Evolutionary conservation across 2,888 invertebrate genomes (phyloP).

Genomic region (Pecten maximus): DNA sequence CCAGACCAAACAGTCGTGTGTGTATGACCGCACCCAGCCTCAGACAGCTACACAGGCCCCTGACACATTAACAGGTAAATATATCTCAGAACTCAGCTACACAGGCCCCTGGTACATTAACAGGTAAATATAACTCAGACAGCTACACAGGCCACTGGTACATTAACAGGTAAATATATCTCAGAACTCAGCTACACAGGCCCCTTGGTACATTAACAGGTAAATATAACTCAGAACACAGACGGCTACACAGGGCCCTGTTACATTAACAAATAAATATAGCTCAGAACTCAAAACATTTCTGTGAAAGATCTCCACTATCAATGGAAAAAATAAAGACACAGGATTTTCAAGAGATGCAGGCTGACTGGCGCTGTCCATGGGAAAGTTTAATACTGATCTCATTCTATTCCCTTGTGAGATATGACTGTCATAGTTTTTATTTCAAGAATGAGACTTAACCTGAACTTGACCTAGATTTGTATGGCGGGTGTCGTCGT

Average conservation of each 20-base stretch:
- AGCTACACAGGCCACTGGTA: not conserved
- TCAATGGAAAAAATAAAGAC: too few species aligned
- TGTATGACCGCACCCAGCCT: slow-evolving; percentile 36
- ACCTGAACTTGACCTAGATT: too few species aligned
- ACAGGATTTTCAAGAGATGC: too few species aligned
- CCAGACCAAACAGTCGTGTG: slow-evolving; percentile 59
- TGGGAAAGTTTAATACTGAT: too few species aligned
- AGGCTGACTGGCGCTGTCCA: too few species aligned
- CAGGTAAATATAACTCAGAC: not conserved
- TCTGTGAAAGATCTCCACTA: too few species aligned
- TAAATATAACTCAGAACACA: not conserved
- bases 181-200: not conserved
- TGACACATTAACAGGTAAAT: not conserved
- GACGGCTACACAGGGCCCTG: not conserved
- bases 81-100: not conserved
- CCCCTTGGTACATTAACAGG: not conserved
- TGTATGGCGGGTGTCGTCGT: too few species aligned
- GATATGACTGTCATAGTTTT: too few species aligned
- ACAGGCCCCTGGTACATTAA: not conserved
- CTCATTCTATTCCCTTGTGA: too few species aligned
- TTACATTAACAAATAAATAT: not conserved
- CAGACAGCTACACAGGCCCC: not conserved
- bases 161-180: not conserved
- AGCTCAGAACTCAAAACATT: too few species aligned
- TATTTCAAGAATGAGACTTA: too few species aligned